phyloP scores from a whole-genome alignment of 2,888 invertebrate species.

The Stenodema calcarata region DNA sequence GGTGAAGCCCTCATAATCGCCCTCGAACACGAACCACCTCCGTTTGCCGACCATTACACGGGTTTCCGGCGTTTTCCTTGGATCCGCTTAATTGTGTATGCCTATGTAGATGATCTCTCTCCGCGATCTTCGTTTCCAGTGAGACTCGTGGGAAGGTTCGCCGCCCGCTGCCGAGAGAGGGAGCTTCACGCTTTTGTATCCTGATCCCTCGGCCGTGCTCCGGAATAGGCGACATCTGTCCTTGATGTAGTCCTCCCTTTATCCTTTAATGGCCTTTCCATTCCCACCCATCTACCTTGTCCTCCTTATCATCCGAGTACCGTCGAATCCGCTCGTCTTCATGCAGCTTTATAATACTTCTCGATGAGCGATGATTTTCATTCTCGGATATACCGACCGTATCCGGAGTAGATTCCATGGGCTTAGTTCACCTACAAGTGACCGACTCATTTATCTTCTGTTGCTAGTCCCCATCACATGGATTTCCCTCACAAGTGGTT shows the following conservation, averaged over 20 bases:
- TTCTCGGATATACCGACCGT: too few species aligned
- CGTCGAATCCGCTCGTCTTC: too few species aligned
- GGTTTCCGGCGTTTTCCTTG: neutral
- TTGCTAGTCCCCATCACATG: too few species aligned
- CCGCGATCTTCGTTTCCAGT: neutral
- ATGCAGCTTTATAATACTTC: too few species aligned
- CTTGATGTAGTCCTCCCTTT: conserved; percentile 4
- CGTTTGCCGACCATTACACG: neutral
- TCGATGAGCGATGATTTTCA: too few species aligned
- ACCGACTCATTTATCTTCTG: too few species aligned
- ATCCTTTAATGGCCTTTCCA: neutral
- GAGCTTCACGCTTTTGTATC: neutral
- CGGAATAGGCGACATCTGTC: conserved; percentile 13
- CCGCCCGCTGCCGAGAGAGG: neutral
- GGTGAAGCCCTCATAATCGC: neutral
- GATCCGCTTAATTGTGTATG: neutral
- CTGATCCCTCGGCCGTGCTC: conserved; percentile 22
- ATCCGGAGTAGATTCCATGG: too few species aligned
- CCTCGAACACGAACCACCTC: neutral
- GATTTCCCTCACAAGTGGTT: too few species aligned
- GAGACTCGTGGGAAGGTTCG: conserved; percentile 18
- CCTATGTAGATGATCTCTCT: conserved; percentile 27
- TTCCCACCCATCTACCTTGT: neutral
- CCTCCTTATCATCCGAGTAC: too few species aligned
- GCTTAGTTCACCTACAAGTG: too few species aligned